phyloP scores from a whole-genome alignment of 2,113 vertebrate genomes.

The Tonatia bakeri region DNA sequence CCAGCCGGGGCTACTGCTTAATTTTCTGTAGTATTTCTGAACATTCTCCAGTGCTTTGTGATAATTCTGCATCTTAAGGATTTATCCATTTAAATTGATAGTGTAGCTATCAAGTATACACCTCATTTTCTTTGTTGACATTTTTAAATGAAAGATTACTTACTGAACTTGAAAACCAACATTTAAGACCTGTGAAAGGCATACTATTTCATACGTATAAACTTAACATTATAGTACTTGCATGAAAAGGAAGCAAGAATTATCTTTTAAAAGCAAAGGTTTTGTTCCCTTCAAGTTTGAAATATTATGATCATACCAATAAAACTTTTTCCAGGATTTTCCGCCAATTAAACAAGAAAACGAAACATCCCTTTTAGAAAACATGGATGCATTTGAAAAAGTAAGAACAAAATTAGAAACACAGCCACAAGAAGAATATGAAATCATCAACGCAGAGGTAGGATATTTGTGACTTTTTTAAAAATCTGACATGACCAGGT shows the following conservation, averaged over 20 bases:
- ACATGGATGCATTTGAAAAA: conserved; percentile 79
- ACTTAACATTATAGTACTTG: background rate
- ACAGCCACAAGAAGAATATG: conserved; percentile 78
- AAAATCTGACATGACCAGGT: background rate
- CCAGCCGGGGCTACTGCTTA: background rate
- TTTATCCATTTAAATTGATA: background rate
- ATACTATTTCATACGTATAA: background rate
- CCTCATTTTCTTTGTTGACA: conserved; percentile 10
- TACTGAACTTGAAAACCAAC: background rate
- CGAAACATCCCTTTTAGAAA: conserved; percentile 73
- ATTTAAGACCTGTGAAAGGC: background rate
- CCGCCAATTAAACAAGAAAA: conserved; percentile 77
- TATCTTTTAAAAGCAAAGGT: background rate
- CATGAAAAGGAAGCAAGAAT: background rate
- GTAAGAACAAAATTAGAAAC: conserved; percentile 78
- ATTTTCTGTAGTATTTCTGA: conserved; percentile 16
- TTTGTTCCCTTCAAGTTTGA: conserved; percentile 11
- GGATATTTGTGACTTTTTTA: background rate
- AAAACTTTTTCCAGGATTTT: conserved; percentile 76
- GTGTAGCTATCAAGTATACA: background rate
- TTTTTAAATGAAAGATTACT: conserved; percentile 1
- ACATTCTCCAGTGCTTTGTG: background rate
- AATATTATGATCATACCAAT: conserved; percentile 32
- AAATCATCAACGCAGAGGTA: conserved; percentile 81
- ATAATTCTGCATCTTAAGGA: background rate